Evolutionary conservation across 2,888 invertebrate genomes (phyloP).

Genomic region (Zaprionus lineosus): DNA sequence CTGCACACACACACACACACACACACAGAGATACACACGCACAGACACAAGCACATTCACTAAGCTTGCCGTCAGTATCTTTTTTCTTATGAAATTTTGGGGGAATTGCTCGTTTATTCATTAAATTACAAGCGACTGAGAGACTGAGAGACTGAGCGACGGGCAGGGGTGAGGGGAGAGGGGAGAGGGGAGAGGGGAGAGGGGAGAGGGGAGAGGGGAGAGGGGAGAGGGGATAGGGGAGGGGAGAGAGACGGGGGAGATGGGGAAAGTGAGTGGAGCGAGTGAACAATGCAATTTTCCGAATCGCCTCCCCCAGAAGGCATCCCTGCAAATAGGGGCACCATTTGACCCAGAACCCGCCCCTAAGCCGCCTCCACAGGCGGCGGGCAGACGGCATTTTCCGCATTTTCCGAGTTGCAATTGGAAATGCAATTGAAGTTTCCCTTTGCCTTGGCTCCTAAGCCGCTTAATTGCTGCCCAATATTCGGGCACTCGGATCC

Average conservation of each 20-base stretch:
- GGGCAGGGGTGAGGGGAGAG: too few species aligned
- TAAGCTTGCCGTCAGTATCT: neutral
- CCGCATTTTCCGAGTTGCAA: conserved; percentile 27
- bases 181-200: too few species aligned
- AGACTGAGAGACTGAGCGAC: conserved; percentile 16
- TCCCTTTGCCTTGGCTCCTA: conserved; percentile 27
- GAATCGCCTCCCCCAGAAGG: conserved; percentile 4
- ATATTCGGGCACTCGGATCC: conserved; percentile 24
- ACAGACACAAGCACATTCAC: too few species aligned
- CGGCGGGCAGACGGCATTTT: conserved; percentile 18
- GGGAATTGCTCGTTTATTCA: conserved; percentile 59
- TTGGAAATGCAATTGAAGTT: conserved; percentile 43
- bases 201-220: too few species aligned
- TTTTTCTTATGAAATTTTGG: conserved; percentile 51
- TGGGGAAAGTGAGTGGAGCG: too few species aligned
- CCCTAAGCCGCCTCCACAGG: fast-evolving
- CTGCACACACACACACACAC: too few species aligned
- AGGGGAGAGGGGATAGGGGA: neutral
- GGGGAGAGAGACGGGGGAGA: too few species aligned
- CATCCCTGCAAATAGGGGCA: too few species aligned
- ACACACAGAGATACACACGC: too few species aligned
- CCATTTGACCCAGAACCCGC: too few species aligned
- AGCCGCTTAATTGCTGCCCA: conserved; percentile 67
- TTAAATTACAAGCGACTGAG: conserved; percentile 55
- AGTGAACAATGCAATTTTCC: conserved; percentile 60